These are phyloP conservation scores for Euplagia quadripunctaria DNA, from an alignment of 2,888 invertebrate genomes.

Conservation along the genomic window DNA sequence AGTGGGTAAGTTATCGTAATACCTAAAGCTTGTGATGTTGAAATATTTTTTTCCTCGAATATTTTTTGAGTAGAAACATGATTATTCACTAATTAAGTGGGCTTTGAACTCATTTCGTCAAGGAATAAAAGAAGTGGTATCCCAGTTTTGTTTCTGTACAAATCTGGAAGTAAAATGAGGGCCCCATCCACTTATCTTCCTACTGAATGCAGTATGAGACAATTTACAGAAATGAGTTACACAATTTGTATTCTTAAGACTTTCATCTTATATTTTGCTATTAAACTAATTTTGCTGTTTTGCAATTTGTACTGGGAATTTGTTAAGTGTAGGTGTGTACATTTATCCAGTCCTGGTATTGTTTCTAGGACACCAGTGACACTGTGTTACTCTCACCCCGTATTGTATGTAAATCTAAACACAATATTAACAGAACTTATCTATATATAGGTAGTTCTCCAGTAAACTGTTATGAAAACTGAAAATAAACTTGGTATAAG, in stretches of 20 bases:
- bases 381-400: no score
- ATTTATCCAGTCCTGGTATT: no score
- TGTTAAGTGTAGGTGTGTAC: no score
- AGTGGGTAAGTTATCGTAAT: slow-evolving; percentile 30
- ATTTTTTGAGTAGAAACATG: slow-evolving; percentile 40
- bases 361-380: no score
- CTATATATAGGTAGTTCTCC: neutral
- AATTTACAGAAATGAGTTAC: slow-evolving; percentile 26
- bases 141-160: slow-evolving; percentile 37
- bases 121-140: slow-evolving; percentile 33
- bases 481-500: neutral
- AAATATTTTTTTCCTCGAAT: slow-evolving; percentile 31
- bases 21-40: slow-evolving; percentile 23
- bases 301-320: neutral
- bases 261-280: slow-evolving; percentile 9
- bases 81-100: slow-evolving; percentile 44
- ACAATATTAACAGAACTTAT: no score
- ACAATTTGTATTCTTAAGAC: slow-evolving; percentile 22
- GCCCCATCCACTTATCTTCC: slow-evolving; percentile 22
- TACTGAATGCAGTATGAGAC: slow-evolving; percentile 21
- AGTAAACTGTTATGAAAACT: neutral
- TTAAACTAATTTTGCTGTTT: slow-evolving; percentile 1
- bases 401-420: no score
- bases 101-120: slow-evolving; percentile 42
- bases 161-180: slow-evolving; percentile 33